Base-by-base conservation (phyloP, 2,888 invertebrate species). In the Noctua pronuba region DNA sequence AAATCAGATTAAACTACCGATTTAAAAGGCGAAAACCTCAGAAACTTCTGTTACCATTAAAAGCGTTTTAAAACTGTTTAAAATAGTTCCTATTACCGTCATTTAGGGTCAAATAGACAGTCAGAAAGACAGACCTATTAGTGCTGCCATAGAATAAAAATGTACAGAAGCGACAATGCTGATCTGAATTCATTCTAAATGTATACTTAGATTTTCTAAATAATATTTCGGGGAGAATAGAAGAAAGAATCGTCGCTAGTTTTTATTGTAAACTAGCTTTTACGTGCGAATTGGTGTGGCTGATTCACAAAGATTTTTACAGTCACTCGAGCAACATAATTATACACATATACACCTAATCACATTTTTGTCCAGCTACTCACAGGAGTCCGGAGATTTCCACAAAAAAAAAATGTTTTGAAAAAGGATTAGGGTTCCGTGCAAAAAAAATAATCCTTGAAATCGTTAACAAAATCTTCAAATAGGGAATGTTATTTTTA, bases 61-160 rank as follows among this genome's bases (percentile, higher is more conserved):
- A 75, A 72, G 1, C 10, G 8, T 66, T 83, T 80, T 4, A 62
- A 77, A 58, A 73, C 41, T 1, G 55, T 55, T 75, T 67, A 44
- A 86, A 83, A 79, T 86, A 75, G 79, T 55, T 31, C 16, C 60
- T 60, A 44, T 79, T 79, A 71, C 18, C 24, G 67, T 44, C 70
- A 75, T 65, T 84, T 73, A 71, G 58, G 13, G 24, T 55, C 71
- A 71, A 86, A 86, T 83, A 28, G 84, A 84, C 84, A 84, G 58
- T 16, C 28, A 31, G 75, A 84, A 10, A 60, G 86, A 79, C 84
- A 75, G 28, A 31, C 0, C 69, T 74, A 44, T 85, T 82, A 85
- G 78, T 31, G 35, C 7, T 52, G 55, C 8, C 52, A 79, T 16
- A 66, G 41, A 82, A 1, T 35, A 79, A 52, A 16, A 21, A 24